Base-by-base conservation (phyloP, 2,888 invertebrate species). In the Drosophila dives region DNA sequence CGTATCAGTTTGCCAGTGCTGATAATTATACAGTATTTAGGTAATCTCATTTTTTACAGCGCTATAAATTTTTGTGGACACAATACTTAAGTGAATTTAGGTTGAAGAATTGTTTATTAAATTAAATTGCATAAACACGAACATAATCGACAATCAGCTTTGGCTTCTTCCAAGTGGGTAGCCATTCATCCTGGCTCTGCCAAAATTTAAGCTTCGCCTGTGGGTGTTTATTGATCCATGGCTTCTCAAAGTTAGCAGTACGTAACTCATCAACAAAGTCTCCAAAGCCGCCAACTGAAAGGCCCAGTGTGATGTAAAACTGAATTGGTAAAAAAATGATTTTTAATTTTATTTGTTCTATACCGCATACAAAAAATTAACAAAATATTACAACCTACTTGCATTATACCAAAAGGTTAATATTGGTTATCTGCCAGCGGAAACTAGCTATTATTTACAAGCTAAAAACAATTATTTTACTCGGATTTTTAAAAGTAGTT, bases 281-380 rank as follows among this genome's bases (percentile, higher is more conserved):
- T 50, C 95, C 94, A 5, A 95, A 92, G 0, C 97, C 97, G 0
- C 97, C 97, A 38, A 96, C 96, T 49, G 96, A 96, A 1, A 97
- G 93, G 1, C 97, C 97, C 59, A 97, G 85, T 0, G 95, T 94
- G 32, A 97, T 92, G 92, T 96, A 96, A 94, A 97, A 97, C 97
- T 97, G 92, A 48, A 91, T 7, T 3, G 2, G 29, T 29, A 29
- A 33, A 20, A n/a, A 2, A 20, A 1, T 17, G 6, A 53, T 5
- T 23, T 53, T 23, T 53, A 1, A 34, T 34, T 23, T 23, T 5
- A 23, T 34, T 53, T 53, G 4, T 40, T n/a, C 40, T 38, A 15
- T 17, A 38, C 8, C 38, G 17, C 7, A 38, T 8, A 17, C 38
- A 17, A 38, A 17, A 38, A 38, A 8, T 38, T 8, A 17, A 38